Evolutionary conservation across 2,888 invertebrate species (phyloP).

Genomic region (Craniophora ligustri): DNA sequence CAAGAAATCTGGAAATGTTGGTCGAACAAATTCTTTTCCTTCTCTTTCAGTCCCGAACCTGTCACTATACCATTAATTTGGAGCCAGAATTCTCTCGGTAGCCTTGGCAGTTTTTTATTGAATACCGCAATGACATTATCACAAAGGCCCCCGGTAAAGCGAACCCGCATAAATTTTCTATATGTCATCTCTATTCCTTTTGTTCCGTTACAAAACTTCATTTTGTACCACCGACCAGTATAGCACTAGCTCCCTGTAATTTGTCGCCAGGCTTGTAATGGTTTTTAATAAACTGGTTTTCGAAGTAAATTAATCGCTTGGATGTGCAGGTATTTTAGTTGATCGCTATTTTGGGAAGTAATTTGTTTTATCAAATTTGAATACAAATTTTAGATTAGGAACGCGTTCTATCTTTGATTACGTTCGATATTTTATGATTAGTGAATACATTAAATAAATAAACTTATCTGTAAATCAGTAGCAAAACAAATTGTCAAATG

Average conservation of each 20-base stretch:
- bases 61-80: constrained; percentile 14
- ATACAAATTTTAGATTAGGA: constrained; percentile 27
- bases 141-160: constrained; percentile 62
- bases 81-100: constrained; percentile 8
- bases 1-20: background rate
- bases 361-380: constrained; percentile 37
- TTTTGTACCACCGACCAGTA: constrained; percentile 57
- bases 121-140: constrained; percentile 63
- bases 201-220: constrained; percentile 70
- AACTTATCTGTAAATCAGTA: background rate
- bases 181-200: constrained; percentile 70
- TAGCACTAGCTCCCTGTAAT: constrained; percentile 29
- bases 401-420: too few relatives aligned
- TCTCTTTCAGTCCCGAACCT: background rate
- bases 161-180: constrained; percentile 73
- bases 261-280: constrained; percentile 2
- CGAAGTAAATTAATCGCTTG: constrained; percentile 45
- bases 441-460: too few relatives aligned
- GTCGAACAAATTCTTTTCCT: background rate
- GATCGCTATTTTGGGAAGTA: constrained; percentile 26
- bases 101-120: constrained; percentile 61
- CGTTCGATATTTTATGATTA: too few relatives aligned
- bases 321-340: constrained; percentile 45
- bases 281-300: constrained; percentile 29
- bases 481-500: constrained; percentile 1